Conservation (phyloP, 2,113 vertebrate genomes). For the Sorex araneus region DNA sequence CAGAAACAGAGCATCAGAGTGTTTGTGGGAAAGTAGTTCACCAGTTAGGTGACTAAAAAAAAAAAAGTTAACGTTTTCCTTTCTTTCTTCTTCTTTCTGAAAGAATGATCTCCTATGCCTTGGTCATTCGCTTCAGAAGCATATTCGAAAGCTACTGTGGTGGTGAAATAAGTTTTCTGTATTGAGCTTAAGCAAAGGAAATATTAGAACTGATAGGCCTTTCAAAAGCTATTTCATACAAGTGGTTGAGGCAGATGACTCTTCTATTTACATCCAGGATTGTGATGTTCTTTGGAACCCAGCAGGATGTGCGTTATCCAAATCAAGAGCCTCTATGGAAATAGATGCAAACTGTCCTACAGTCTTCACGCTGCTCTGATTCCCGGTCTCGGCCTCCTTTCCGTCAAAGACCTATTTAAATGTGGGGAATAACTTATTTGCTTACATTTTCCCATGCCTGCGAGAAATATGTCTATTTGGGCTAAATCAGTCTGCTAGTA, state of each 20-base stretch:
- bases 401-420: constrained; percentile 5
- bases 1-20: neutral
- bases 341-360: neutral
- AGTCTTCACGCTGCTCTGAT: neutral
- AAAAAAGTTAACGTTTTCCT: too few relatives aligned
- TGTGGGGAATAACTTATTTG: neutral
- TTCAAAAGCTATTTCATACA: constrained; percentile 12
- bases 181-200: neutral
- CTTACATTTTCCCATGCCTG: neutral
- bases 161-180: neutral
- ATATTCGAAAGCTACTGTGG: neutral
- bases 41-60: neutral
- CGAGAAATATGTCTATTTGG: constrained; percentile 35
- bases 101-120: neutral
- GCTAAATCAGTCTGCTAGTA: constrained; percentile 12
- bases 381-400: constrained; percentile 16
- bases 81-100: too few relatives aligned
- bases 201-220: neutral
- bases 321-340: constrained; percentile 18
- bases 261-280: neutral
- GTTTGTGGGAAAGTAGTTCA: neutral
- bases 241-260: neutral
- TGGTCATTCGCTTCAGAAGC: neutral
- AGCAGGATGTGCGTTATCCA: neutral
- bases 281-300: constrained; percentile 25